Evolutionary conservation across 2,797 vertebrate species (phyloP).

Genomic region (Centroberyx gerrardi): DNA sequence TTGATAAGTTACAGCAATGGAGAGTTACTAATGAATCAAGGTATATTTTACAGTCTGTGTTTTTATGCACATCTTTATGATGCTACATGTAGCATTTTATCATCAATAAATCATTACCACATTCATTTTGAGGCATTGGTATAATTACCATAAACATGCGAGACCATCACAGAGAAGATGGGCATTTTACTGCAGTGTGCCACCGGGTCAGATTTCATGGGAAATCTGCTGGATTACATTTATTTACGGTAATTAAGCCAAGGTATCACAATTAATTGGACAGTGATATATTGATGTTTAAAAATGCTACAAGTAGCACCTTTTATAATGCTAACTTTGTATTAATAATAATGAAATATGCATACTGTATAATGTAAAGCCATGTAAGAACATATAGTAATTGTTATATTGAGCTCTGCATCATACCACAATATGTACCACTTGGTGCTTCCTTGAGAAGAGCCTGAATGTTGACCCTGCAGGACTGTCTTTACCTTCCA

Average conservation of each 20-base stretch:
- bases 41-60: background rate
- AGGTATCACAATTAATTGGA: no score
- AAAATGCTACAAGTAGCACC: no score
- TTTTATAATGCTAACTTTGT: background rate
- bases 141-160: background rate
- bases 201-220: no score
- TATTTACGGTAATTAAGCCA: no score
- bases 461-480: constrained; percentile 64
- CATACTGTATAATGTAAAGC: background rate
- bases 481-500: constrained; percentile 89
- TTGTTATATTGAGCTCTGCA: background rate
- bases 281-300: no score
- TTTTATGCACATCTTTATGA: background rate
- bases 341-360: background rate
- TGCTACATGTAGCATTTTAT: background rate
- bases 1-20: background rate
- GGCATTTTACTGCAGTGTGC: no score
- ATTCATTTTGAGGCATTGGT: background rate
- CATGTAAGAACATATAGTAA: background rate
- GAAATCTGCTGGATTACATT: no score
- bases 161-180: background rate
- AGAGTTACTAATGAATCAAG: background rate
- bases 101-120: no score
- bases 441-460: background rate
- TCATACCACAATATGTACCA: background rate